Evolutionary conservation across 2,113 vertebrate species (phyloP).

Genomic region (Hirundichthys speculiger): DNA sequence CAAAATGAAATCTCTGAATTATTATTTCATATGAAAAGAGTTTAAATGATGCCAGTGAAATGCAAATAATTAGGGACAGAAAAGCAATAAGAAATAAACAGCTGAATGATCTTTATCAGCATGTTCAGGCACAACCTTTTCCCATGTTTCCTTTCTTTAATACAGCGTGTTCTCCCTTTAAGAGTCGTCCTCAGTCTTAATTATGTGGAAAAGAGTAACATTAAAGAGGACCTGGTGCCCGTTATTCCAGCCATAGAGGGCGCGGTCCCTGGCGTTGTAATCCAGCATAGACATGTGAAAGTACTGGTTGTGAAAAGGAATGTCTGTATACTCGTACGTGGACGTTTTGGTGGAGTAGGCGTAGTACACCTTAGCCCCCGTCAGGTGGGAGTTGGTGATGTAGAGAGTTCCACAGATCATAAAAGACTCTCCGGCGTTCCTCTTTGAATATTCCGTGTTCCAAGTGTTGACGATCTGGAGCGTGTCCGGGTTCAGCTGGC

Average conservation of each 20-base stretch:
- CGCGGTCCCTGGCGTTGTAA: constrained; percentile 95
- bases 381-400: constrained; percentile 97
- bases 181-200: constrained; percentile 95
- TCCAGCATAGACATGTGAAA: constrained; percentile 99
- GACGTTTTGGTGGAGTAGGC: constrained; percentile 97
- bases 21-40: constrained; percentile 2
- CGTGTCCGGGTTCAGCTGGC: constrained; percentile 90
- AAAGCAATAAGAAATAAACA: constrained; percentile 8
- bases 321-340: constrained; percentile 96
- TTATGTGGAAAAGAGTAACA: constrained; percentile 97
- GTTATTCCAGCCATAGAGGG: constrained; percentile 98
- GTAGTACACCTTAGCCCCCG: constrained; percentile 98
- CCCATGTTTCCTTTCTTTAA: not conserved
- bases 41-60: constrained; percentile 1
- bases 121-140: constrained; percentile 45
- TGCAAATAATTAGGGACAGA: not conserved
- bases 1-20: too few species aligned
- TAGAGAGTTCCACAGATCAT: constrained; percentile 99
- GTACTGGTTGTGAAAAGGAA: constrained; percentile 98
- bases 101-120: constrained; percentile 1
- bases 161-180: constrained; percentile 58
- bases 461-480: constrained; percentile 92
- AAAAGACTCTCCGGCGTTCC: constrained; percentile 97
- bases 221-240: constrained; percentile 99
- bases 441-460: constrained; percentile 97